These are phyloP conservation scores for Galaxea fascicularis DNA, from an alignment of 92 coral and sea anemone genomes.

Conservation along the genomic window DNA sequence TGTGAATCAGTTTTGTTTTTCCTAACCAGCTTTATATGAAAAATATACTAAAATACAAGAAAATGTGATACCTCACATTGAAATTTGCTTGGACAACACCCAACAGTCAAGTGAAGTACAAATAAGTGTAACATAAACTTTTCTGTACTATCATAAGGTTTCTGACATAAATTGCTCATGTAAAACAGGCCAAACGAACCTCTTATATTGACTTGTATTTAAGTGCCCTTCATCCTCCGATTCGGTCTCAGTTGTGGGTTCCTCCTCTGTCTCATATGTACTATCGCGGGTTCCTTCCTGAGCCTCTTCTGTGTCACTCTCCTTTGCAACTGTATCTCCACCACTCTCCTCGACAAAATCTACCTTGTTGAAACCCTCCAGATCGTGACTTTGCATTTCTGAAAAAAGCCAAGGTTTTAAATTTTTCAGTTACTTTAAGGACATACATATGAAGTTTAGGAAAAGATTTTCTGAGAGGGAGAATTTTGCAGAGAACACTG, in stretches of 20 bases:
- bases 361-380: slow-evolving; percentile 1
- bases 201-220: slow-evolving; percentile 28
- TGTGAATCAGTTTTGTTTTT: background rate
- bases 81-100: slow-evolving; percentile 9
- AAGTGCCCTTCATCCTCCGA: slow-evolving; percentile 15
- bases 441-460: background rate
- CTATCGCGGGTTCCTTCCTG: slow-evolving; percentile 3
- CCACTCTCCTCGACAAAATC: slow-evolving; percentile 2
- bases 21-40: slow-evolving; percentile 10
- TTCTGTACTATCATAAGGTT: slow-evolving; percentile 18
- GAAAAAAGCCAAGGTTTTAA: slow-evolving; percentile 5
- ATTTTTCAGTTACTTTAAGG: slow-evolving; percentile 1
- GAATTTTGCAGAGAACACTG: slow-evolving; percentile 10
- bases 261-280: slow-evolving; percentile 8
- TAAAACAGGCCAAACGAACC: slow-evolving; percentile 23
- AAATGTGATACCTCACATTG: slow-evolving; percentile 3
- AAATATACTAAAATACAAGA: background rate
- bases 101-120: background rate
- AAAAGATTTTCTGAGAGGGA: slow-evolving; percentile 6
- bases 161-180: slow-evolving; percentile 20
- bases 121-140: slow-evolving; percentile 8
- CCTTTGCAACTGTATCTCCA: slow-evolving; percentile 6
- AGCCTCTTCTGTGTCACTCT: slow-evolving; percentile 5
- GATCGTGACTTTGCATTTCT: slow-evolving; percentile 5
- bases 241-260: slow-evolving; percentile 9